phyloP scores from a whole-genome alignment of 2,888 invertebrate species.

The Caenorhabditis becei region DNA sequence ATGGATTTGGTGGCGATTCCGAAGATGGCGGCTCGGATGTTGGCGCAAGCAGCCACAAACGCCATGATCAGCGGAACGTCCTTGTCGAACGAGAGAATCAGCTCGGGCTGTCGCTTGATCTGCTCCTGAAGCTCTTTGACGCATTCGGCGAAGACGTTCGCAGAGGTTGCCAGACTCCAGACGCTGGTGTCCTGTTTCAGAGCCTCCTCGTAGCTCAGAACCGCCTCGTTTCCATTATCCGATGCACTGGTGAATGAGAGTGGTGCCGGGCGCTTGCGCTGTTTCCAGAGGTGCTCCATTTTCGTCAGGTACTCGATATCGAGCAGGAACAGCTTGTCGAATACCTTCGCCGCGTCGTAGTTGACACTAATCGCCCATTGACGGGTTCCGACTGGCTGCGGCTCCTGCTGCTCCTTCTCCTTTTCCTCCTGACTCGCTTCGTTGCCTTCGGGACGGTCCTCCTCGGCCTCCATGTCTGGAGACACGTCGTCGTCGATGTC shows the following conservation, averaged over 20 bases:
- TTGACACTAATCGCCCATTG: slow-evolving; percentile 91
- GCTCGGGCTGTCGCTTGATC: slow-evolving; percentile 80
- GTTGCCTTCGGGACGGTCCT: slow-evolving; percentile 7
- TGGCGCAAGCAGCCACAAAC: slow-evolving; percentile 96
- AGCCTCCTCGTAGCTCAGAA: neutral
- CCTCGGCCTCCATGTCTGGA: slow-evolving; percentile 92
- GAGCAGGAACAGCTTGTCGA: slow-evolving; percentile 93
- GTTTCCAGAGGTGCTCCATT: slow-evolving; percentile 97
- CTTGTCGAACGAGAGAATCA: slow-evolving; percentile 86
- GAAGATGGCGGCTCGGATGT: slow-evolving; percentile 93
- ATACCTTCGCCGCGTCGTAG: slow-evolving; percentile 91
- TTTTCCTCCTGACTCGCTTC: slow-evolving; percentile 12
- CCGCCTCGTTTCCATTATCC: slow-evolving; percentile 7
- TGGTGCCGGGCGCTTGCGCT: slow-evolving; percentile 87
- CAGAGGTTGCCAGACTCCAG: slow-evolving; percentile 74
- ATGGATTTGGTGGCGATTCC: slow-evolving; percentile 90
- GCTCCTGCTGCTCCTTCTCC: slow-evolving; percentile 15
- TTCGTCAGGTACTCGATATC: slow-evolving; percentile 95
- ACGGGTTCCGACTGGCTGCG: slow-evolving; percentile 86
- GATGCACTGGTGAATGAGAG: slow-evolving; percentile 32
- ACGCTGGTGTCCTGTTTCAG: slow-evolving; percentile 30
- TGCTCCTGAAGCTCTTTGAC: slow-evolving; percentile 73
- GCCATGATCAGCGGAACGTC: slow-evolving; percentile 86
- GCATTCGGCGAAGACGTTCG: slow-evolving; percentile 83
- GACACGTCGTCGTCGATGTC: slow-evolving; percentile 98